Evolutionary conservation across 2,888 invertebrate genomes (phyloP).

Genomic region (Taenaris catops): DNA sequence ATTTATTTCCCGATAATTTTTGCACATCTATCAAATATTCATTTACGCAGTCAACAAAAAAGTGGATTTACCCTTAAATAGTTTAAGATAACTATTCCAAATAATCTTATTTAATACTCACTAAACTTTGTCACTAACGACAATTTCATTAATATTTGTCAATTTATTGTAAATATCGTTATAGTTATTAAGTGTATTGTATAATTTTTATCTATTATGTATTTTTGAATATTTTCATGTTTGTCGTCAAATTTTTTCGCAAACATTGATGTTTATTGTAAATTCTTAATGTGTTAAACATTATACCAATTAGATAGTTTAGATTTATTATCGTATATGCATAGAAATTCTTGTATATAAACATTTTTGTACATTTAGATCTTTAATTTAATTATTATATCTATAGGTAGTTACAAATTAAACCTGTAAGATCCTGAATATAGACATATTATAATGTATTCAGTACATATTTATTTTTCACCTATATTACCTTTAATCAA

Average conservation of each 20-base stretch:
- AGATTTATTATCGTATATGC: slow-evolving; percentile 45
- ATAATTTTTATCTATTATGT: slow-evolving; percentile 18
- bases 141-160: slow-evolving; percentile 24
- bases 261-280: slow-evolving; percentile 43
- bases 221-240: slow-evolving; percentile 22
- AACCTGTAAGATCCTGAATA: slow-evolving; percentile 72
- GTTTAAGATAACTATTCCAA: slow-evolving; percentile 4
- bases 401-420: slow-evolving; percentile 70
- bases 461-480: too few relatives aligned
- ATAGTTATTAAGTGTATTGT: slow-evolving; percentile 15
- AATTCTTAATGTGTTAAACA: slow-evolving; percentile 47
- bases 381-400: slow-evolving; percentile 70
- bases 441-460: slow-evolving; percentile 57
- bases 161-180: slow-evolving; percentile 26
- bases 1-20: too few relatives aligned
- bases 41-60: slow-evolving; percentile 10
- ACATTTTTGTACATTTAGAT: slow-evolving; percentile 76
- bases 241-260: slow-evolving; percentile 21
- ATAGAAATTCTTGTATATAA: slow-evolving; percentile 72
- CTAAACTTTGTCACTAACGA: slow-evolving; percentile 11
- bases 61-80: background rate
- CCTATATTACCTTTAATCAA: too few relatives aligned
- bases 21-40: background rate
- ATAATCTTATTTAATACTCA: slow-evolving; percentile 18
- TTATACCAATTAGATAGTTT: slow-evolving; percentile 56